A percentile compares a stretch with the other conserved stretches of the same genome.
Evolutionary conservation across 2,797 vertebrate genomes (phyloP).

Genomic region (Acipenser transmontanus): DNA sequence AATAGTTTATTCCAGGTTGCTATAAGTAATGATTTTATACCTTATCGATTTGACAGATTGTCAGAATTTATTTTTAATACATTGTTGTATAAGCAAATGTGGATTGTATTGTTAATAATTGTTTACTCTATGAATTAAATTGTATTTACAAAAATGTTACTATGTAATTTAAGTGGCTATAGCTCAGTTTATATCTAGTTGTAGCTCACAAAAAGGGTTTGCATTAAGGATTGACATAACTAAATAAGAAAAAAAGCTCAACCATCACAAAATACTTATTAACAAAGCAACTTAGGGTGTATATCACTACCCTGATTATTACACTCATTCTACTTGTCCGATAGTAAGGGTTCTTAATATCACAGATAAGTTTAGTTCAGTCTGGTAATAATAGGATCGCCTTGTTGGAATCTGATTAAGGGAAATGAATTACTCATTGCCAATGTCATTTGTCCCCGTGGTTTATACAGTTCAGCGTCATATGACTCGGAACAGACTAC

Average conservation of each 20-base stretch:
- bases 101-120: too few species aligned
- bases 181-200: neutral
- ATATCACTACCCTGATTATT: conserved; percentile 1
- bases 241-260: neutral
- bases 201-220: neutral
- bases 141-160: too few species aligned
- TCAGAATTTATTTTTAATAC: too few species aligned
- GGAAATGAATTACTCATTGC: conserved; percentile 48
- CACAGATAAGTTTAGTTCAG: conserved; percentile 22
- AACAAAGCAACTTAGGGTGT: neutral
- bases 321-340: conserved; percentile 14
- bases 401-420: conserved; percentile 53
- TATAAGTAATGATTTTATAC: too few species aligned
- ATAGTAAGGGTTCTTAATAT: conserved; percentile 26
- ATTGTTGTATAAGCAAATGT: too few species aligned
- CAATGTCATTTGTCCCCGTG: conserved; percentile 46
- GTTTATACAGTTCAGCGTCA: conserved; percentile 52
- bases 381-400: conserved; percentile 39
- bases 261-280: conserved; percentile 3
- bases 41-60: too few species aligned
- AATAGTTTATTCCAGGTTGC: too few species aligned
- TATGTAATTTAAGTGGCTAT: too few species aligned
- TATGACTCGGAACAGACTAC: conserved; percentile 30
- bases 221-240: conserved; percentile 3
- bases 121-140: too few species aligned